Conservation (phyloP, 1,140 invertebrate species). For the Cheumatopsyche charites region DNA sequence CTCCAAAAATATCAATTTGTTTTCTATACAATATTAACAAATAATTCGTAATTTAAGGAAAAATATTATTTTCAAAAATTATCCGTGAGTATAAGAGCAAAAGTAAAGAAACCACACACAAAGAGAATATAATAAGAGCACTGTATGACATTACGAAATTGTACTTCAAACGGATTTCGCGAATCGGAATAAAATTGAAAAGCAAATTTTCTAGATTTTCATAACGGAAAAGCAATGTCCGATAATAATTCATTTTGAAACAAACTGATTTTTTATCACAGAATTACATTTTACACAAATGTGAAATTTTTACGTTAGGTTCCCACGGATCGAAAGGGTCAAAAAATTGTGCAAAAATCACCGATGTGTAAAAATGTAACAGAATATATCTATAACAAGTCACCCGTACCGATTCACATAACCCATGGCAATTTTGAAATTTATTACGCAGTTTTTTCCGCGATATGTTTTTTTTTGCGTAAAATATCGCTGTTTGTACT, state of each 20-base stretch:
- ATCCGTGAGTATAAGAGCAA: background rate
- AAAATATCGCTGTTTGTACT: conserved; percentile 40
- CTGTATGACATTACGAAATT: conserved; percentile 42
- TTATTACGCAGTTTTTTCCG: conserved; percentile 34
- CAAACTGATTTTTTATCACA: no score
- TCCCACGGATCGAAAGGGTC: conserved; percentile 42
- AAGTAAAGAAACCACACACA: conserved; percentile 35
- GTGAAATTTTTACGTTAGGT: conserved; percentile 28
- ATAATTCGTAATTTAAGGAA: no score
- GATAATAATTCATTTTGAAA: conserved; percentile 2
- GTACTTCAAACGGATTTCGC: conserved; percentile 43
- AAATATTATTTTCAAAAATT: background rate
- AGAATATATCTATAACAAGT: conserved; percentile 28
- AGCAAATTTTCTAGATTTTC: conserved; percentile 39
- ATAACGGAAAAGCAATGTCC: background rate
- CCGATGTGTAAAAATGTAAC: conserved; percentile 43
- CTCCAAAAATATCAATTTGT: no score
- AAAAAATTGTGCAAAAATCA: conserved; percentile 38
- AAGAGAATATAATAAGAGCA: conserved; percentile 38
- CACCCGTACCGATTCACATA: conserved; percentile 26
- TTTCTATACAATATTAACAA: no score
- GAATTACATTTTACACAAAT: no score
- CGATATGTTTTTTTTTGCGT: conserved; percentile 33
- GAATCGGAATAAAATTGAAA: conserved; percentile 47
- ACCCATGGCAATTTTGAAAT: conserved; percentile 38